These are phyloP conservation scores for Drosophila subobscura DNA, from an alignment of 1,140 invertebrate genomes.

Conservation along the genomic window DNA sequence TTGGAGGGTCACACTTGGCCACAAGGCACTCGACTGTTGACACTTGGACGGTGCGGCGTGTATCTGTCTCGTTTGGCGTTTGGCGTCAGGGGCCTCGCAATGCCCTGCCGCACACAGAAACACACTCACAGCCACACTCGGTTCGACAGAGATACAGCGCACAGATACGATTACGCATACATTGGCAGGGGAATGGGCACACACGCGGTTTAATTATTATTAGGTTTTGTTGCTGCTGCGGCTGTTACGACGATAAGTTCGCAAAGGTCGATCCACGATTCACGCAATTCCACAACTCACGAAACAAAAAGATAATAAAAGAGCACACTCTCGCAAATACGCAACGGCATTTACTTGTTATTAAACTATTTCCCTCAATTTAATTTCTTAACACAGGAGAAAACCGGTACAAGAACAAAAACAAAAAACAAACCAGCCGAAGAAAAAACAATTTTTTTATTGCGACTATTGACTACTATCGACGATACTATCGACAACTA, in stretches of 20 bases:
- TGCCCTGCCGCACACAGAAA: slow-evolving; percentile 37
- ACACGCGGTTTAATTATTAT: slow-evolving; percentile 74
- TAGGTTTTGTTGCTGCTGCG: slow-evolving; percentile 47
- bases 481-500: too few relatives aligned
- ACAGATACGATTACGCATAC: slow-evolving; percentile 12
- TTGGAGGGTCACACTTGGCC: background rate
- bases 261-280: slow-evolving; percentile 60
- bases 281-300: too few relatives aligned
- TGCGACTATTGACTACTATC: too few relatives aligned
- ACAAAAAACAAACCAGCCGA: slow-evolving; percentile 15
- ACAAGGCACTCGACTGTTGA: slow-evolving; percentile 45
- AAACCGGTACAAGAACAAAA: slow-evolving; percentile 65
- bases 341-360: slow-evolving; percentile 22
- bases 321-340: slow-evolving; percentile 4
- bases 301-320: slow-evolving; percentile 32
- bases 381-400: slow-evolving; percentile 33
- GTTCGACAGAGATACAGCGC: background rate
- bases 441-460: background rate
- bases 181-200: slow-evolving; percentile 22
- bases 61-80: background rate
- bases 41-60: slow-evolving; percentile 40
- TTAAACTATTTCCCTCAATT: slow-evolving; percentile 19
- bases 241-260: slow-evolving; percentile 70
- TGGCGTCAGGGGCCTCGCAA: slow-evolving; percentile 33
- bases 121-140: slow-evolving; percentile 9